Evolutionary conservation across 2,113 vertebrate species (phyloP).

Genomic region (Gnathonemus longibarbis): DNA sequence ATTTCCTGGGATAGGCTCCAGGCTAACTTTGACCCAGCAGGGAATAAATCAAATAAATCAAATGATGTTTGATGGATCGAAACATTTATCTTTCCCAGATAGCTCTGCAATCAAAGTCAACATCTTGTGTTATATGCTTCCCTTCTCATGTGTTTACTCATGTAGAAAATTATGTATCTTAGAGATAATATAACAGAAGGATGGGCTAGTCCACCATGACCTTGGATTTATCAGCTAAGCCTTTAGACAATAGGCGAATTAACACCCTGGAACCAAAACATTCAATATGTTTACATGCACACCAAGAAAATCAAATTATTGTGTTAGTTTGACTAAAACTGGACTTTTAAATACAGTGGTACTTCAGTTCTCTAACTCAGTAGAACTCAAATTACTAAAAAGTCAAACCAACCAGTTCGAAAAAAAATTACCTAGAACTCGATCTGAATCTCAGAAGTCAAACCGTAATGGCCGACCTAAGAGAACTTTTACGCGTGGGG

Average conservation of each 20-base stretch:
- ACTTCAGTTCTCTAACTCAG: too few species aligned
- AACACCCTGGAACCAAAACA: not conserved
- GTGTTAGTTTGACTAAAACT: too few species aligned
- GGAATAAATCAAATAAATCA: not conserved
- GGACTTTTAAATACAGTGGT: too few species aligned
- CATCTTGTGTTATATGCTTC: not conserved
- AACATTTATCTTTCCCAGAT: not conserved
- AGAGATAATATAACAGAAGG: not conserved
- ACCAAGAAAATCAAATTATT: too few species aligned
- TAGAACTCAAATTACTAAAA: too few species aligned
- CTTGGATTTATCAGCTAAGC: not conserved
- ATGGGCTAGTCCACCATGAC: not conserved
- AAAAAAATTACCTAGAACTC: too few species aligned
- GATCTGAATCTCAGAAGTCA: too few species aligned
- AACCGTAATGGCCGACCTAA: too few species aligned
- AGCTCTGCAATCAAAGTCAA: not conserved
- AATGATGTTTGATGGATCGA: not conserved
- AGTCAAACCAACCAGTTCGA: too few species aligned
- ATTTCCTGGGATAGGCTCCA: not conserved
- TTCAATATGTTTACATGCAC: too few species aligned
- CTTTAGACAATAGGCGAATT: not conserved
- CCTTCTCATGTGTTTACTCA: not conserved
- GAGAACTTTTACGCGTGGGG: too few species aligned
- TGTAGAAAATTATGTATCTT: not conserved
- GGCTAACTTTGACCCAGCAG: not conserved